phyloP scores from a whole-genome alignment of 2,113 vertebrate species.

The Rhinogobius similis region DNA sequence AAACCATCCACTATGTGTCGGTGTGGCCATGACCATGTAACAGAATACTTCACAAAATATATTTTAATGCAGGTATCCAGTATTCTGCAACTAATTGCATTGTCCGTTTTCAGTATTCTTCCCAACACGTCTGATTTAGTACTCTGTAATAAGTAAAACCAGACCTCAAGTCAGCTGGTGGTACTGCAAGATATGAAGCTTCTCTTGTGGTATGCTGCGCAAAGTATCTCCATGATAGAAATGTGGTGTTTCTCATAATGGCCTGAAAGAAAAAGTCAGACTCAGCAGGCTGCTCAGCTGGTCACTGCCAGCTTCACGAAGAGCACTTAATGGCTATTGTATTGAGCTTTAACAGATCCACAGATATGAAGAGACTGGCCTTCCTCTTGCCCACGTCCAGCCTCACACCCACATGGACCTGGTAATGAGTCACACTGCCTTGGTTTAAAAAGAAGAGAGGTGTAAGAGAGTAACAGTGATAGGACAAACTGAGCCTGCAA shows the following conservation, averaged over 20 bases:
- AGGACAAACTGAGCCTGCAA: constrained; percentile 39
- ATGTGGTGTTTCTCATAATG: not conserved
- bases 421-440: constrained; percentile 52
- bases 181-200: not conserved
- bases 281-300: constrained; percentile 2
- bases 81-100: too few species aligned
- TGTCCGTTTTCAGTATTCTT: too few species aligned
- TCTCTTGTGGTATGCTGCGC: not conserved
- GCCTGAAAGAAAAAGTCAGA: not conserved
- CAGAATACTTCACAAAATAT: too few species aligned
- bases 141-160: not conserved
- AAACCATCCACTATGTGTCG: not conserved
- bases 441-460: constrained; percentile 28
- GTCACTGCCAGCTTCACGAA: not conserved
- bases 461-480: constrained; percentile 24
- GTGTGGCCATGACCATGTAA: too few species aligned
- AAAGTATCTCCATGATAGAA: not conserved
- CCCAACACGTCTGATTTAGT: not conserved
- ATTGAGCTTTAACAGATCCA: not conserved
- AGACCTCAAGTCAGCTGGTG: not conserved
- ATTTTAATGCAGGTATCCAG: too few species aligned
- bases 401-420: constrained; percentile 47
- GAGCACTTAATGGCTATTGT: not conserved
- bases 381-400: constrained; percentile 34
- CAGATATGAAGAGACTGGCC: constrained; percentile 7